Conservation (phyloP, 1,140 invertebrate genomes). For the Papilio glaucus region DNA sequence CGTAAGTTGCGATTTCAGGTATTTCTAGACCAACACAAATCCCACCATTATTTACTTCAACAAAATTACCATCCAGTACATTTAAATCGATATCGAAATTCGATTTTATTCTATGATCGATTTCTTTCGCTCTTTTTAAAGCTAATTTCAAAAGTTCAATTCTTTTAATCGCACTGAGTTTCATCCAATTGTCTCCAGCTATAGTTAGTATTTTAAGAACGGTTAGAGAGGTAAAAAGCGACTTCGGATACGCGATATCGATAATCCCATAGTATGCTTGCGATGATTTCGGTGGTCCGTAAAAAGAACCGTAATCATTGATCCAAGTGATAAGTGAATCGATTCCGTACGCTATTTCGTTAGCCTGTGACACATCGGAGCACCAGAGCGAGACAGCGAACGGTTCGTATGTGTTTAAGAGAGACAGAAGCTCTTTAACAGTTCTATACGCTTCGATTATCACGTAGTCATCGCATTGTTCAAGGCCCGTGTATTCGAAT, state of each 20-base stretch:
- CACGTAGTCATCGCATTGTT: conserved; percentile 21
- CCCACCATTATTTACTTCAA: not conserved
- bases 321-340: conserved; percentile 31
- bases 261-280: conserved; percentile 33
- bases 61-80: not conserved
- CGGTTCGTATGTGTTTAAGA: conserved; percentile 38
- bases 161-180: not conserved
- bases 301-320: conserved; percentile 31
- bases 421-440: conserved; percentile 51
- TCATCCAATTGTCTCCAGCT: not conserved
- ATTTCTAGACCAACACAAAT: conserved; percentile 4
- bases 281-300: conserved; percentile 29
- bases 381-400: conserved; percentile 43
- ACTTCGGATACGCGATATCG: not conserved
- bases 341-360: conserved; percentile 32
- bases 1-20: not conserved
- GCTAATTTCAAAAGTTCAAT: not conserved
- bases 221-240: not conserved
- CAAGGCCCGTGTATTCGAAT: conserved; percentile 43
- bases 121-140: conserved; percentile 1
- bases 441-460: conserved; percentile 57
- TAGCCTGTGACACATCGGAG: conserved; percentile 30
- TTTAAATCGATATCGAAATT: not conserved
- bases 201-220: not conserved
- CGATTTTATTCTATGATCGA: not conserved